Base-by-base conservation (phyloP, 2,797 vertebrate species). In the Pipistrellus kuhlii region DNA sequence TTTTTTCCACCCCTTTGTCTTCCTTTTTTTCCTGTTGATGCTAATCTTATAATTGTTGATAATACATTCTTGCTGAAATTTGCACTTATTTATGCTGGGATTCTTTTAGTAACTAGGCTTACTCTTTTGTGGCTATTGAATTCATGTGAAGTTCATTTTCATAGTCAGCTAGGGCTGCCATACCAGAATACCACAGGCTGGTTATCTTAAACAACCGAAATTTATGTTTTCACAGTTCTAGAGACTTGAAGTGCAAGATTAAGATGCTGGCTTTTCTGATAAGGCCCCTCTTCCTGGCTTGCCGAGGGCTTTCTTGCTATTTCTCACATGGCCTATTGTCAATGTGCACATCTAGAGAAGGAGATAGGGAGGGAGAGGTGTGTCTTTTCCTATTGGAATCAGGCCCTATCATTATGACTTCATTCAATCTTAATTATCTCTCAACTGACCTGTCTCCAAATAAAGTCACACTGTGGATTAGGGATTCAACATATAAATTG, bases 101-200 rank as follows among this genome's bases (percentile, higher is more conserved):
- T 32, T 90, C 48, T 94, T 87, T 73, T 48, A 38, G 38, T 38
- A 90, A 62, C 35, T 91, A 53, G 51, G 10, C 14, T 86, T 96
- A 75, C 35, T 94, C 48, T 83, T 93, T 85, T 51, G n/a, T 94
- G 48, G 90, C 20, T 83, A 83, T 17, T 77, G 76, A 80, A 71
- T 95, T 93, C 30, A 64, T 59, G 30, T 93, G 93, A 87, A 88
- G 35, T 75, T 59, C 62, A 68, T 92, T 89, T n/a, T 83, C 62
- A 89, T 88, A 81, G 51, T 91, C n/a, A 86, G 17, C 23, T 77
- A 17, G 7, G 75, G 51, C 53, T 64, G 17, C 35, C 20, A 20
- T 91, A 55, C 48, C 69, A 91, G 12, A 77, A 84, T 73, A 59
- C 27, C 51, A 55, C 27, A 78, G 72, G 25, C 30, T 75, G 11